Evolutionary conservation across 2,113 vertebrate species (phyloP), one percentile per base, ranked within the genome.

Genomic region (Cyprinus carpio): DNA sequence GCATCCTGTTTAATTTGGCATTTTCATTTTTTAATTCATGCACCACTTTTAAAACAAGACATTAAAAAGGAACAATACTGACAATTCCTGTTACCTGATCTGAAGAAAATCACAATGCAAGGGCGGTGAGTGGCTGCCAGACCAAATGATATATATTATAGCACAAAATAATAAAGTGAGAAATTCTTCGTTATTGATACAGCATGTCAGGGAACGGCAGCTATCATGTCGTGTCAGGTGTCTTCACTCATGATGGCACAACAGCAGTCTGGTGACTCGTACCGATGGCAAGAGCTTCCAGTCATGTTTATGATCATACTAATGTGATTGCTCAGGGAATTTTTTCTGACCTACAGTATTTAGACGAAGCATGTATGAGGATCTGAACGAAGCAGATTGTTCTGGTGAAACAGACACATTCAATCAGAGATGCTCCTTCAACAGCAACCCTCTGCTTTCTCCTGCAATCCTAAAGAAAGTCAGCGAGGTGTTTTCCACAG

Each of bases 261-360:
- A 67, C 67, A 34, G 37, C 62, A 18, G 58, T 76, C 74, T 67
- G 23, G 75, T 77, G 18, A 34, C 75, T 0, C 11, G 20, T 60
- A 9, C 75, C 58, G 75, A 78, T 78, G 49, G 75, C 1, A 3
- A 5, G 49, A 11, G 75, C 27, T 25, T 76, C 7, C 8, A 31
- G 46, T 76, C 46, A 9, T 76, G 51, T 37, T n/a, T 78, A 4
- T 78, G 76, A 78, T 8, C 54, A 78, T 23, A 60, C 31, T 34
- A 78, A 60, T 60, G 20, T 16, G 76, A 75, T 75, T 51, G 74
- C n/a, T 75, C 43, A 75, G n/a, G 74, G 43, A 27, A 27, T 29
- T 51, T 0, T 37, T 0, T 37, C 29, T 78, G 75, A 27, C 15
- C 29, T 3, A 13, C 51, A 23, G 67, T 23, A 71, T 71, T 71